Evolutionary conservation across 2,113 vertebrate genomes (phyloP).

Genomic region (Xenotilapia caudafasciata): DNA sequence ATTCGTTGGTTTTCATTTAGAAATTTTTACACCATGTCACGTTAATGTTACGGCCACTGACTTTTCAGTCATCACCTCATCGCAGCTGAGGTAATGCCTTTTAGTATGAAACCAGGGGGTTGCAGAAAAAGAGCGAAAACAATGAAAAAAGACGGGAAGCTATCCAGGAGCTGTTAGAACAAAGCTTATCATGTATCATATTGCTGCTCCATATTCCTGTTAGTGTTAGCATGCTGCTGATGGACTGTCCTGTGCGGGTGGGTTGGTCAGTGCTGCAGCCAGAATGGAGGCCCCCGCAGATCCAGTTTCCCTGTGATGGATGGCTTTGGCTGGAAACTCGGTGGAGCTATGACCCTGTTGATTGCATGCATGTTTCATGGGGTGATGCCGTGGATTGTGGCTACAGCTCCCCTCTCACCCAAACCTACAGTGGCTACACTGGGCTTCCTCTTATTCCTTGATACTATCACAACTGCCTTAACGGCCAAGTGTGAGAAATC

Average conservation of each 20-base stretch:
- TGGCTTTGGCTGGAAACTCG: conserved; percentile 50
- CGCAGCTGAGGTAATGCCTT: conserved; percentile 38
- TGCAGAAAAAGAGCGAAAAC: conserved; percentile 15
- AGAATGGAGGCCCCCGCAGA: conserved; percentile 48
- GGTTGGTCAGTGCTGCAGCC: conserved; percentile 37
- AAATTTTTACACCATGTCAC: conserved; percentile 27
- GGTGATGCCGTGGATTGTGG: conserved; percentile 31
- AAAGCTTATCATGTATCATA: conserved; percentile 34
- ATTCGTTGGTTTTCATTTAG: conserved; percentile 24
- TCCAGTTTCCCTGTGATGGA: conserved; percentile 70
- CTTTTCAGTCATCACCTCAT: conserved; percentile 46
- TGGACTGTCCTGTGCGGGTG: conserved; percentile 23
- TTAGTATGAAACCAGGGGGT: background rate
- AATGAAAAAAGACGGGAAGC: conserved; percentile 28
- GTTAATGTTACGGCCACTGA: conserved; percentile 40
- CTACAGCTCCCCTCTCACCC: background rate
- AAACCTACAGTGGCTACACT: background rate
- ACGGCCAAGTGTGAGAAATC: background rate
- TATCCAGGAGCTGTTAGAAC: conserved; percentile 21
- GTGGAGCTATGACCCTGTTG: conserved; percentile 59
- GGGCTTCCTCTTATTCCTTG: background rate
- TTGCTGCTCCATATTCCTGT: conserved; percentile 29
- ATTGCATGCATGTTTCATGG: conserved; percentile 73
- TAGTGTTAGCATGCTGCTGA: conserved; percentile 42
- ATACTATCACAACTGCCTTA: background rate